Percentiles rank a stretch among this genome's conserved stretches.
Conservation (phyloP, 2,797 vertebrate genomes). For the Hephaestus fuliginosus region DNA sequence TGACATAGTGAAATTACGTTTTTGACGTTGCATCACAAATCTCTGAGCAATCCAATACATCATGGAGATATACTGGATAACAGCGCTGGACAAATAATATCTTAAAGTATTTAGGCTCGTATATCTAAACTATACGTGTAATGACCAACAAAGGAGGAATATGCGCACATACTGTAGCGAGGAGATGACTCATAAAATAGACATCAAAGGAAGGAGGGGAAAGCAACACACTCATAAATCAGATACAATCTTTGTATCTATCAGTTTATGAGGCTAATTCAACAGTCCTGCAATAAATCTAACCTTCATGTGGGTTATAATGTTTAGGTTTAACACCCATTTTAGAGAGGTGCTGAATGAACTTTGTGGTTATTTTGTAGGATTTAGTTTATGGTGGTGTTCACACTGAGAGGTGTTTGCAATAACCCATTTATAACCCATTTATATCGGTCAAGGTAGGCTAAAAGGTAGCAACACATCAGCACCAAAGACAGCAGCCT, state of each 20-base stretch:
- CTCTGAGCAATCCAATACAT: slow-evolving; percentile 7
- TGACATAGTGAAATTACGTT: slow-evolving; percentile 20
- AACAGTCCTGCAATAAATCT: no score
- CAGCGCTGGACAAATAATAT: slow-evolving; percentile 19
- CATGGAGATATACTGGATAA: slow-evolving; percentile 2
- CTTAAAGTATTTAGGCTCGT: not conserved
- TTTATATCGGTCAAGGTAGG: not conserved
- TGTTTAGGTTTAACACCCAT: no score
- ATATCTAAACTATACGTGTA: slow-evolving; percentile 1
- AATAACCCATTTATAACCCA: not conserved
- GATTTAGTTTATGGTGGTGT: not conserved
- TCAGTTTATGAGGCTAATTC: no score
- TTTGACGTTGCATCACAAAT: slow-evolving; percentile 24
- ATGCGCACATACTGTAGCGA: not conserved
- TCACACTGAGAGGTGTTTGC: no score
- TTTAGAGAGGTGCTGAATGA: not conserved
- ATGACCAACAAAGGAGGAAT: not conserved
- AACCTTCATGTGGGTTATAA: no score
- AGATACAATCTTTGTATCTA: slow-evolving; percentile 6
- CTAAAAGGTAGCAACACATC: not conserved
- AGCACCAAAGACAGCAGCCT: no score
- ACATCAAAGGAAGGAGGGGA: not conserved
- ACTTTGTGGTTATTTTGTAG: not conserved
- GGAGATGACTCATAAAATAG: not conserved
- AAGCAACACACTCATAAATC: slow-evolving; percentile 7